These are phyloP conservation scores for Ochropleura leucogaster DNA, from an alignment of 2,888 invertebrate species.

Conservation along the genomic window DNA sequence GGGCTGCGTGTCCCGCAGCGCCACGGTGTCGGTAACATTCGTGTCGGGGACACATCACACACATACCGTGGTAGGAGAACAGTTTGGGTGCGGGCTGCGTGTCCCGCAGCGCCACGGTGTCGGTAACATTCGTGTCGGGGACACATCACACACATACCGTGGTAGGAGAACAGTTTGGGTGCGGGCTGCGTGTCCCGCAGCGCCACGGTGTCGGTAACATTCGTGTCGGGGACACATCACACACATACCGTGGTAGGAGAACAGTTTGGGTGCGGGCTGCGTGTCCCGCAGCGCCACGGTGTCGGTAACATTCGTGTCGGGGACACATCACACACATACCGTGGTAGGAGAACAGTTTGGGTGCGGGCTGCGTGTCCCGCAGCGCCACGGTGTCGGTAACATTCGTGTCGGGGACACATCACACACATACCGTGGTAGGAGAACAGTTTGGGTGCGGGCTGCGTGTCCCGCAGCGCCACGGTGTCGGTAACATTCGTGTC, in stretches of 20 bases:
- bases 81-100: constrained; percentile 78
- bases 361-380: constrained; percentile 81
- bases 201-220: constrained; percentile 93
- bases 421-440: constrained; percentile 74
- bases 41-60: too few relatives aligned
- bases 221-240: too few relatives aligned
- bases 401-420: too few relatives aligned
- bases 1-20: constrained; percentile 83
- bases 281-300: constrained; percentile 91
- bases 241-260: constrained; percentile 77
- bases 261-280: constrained; percentile 78
- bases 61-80: constrained; percentile 79
- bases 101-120: constrained; percentile 91
- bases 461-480: constrained; percentile 89
- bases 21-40: constrained; percentile 93
- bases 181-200: constrained; percentile 82
- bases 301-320: constrained; percentile 88
- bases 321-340: constrained; percentile 17
- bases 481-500: constrained; percentile 91
- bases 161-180: constrained; percentile 81
- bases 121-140: constrained; percentile 80
- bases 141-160: constrained; percentile 61
- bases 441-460: constrained; percentile 78
- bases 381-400: constrained; percentile 93
- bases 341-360: constrained; percentile 82